Evolutionary conservation across 2,113 vertebrate genomes (phyloP).

Genomic region (Eretmodus cyanostictus): DNA sequence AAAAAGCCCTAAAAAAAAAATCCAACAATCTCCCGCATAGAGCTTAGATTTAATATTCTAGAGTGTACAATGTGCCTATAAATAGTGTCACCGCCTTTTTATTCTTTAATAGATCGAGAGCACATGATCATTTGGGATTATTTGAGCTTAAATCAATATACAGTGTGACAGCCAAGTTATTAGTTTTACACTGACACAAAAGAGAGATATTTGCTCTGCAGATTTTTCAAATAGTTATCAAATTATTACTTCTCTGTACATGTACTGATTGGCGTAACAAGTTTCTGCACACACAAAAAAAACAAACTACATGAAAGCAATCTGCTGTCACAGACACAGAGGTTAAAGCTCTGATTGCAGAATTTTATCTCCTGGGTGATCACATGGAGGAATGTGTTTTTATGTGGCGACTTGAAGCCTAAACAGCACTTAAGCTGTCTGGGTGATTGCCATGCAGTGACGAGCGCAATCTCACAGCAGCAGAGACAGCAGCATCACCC

Average conservation of each 20-base stretch:
- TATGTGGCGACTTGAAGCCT: constrained; percentile 4
- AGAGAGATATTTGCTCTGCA: background rate
- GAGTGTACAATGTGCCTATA: background rate
- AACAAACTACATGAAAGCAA: background rate
- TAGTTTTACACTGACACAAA: background rate
- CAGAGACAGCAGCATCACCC: background rate
- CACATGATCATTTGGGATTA: background rate
- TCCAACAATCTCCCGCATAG: background rate
- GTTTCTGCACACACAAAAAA: background rate
- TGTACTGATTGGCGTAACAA: background rate
- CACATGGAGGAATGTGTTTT: constrained; percentile 6
- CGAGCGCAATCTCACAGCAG: background rate
- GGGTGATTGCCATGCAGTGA: background rate
- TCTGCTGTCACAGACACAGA: background rate
- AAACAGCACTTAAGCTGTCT: constrained; percentile 33
- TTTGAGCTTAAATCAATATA: background rate
- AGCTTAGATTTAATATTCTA: background rate
- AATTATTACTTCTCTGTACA: background rate
- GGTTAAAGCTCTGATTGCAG: background rate
- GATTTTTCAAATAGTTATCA: background rate
- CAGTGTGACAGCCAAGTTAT: background rate
- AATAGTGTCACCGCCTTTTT: background rate
- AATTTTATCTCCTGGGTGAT: background rate
- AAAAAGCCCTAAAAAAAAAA: background rate
- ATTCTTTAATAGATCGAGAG: background rate